Evolutionary conservation across 2,113 vertebrate species (phyloP), one percentile per base, ranked within the genome.

Genomic region (Hyaena hyaena): DNA sequence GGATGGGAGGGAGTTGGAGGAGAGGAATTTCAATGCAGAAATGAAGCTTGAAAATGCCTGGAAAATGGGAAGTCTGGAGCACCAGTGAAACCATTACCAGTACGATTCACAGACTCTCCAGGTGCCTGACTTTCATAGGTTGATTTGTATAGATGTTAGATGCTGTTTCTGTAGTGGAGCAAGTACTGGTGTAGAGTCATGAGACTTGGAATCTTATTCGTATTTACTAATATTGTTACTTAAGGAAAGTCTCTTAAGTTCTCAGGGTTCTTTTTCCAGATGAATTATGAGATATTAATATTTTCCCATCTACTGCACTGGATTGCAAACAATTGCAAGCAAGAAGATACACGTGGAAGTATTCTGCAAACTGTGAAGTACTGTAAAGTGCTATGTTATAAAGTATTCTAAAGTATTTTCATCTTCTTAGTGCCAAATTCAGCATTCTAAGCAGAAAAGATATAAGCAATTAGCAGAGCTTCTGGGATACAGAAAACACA

Each of bases 41-140:
- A 88, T 97, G 85, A 90, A 97, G 76, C 86, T 95, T 90, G 50
- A 66, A 76, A 92, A 95, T 87, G 74, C 28, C 66, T 89, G 35
- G 10, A 39, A 94, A 94, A 92, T 88, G 90, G 48, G 58, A 93
- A 58, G 61, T 86, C 48, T 90, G 65, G 45, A 69, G 16, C 45
- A 55, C 26, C 12, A 2, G 1, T 26, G 50, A 93, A 79, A 43
- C 39, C 31, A 45, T 83, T 87, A 45, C 61, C n/a, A 43, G 45
- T 74, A 5, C 50, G 53, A 58, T 19, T 43, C 39, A 16, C 26
- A 71, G 79, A 58, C 76, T 86, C 53, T 93, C 76, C 39, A 77
- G 53, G 45, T 77, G 71, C 24, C 77, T 90, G 45, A 35, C 33
- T 82, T 35, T 82, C 28, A 7, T 31, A 3, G 28, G 48, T 58